Percentiles rank a stretch among this genome's conserved stretches.
Evolutionary conservation across 2,888 invertebrate species (phyloP).

Genomic region (Cephus nigrinus): DNA sequence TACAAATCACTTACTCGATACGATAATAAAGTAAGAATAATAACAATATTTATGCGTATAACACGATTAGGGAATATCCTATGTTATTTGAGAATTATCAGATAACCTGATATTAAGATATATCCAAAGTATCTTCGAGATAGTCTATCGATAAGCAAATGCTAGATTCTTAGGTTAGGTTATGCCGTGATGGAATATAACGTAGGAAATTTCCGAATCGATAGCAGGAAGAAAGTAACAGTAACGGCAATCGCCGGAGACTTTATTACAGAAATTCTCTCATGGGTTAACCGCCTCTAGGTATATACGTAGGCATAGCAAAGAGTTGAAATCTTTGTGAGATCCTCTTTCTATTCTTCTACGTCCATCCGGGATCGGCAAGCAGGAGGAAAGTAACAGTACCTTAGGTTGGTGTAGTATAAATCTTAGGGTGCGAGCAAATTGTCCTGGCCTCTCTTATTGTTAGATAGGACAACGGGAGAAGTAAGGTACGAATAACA

Average conservation of each 20-base stretch:
- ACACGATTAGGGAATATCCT: not conserved
- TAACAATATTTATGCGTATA: not conserved
- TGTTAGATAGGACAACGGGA: conserved; percentile 47
- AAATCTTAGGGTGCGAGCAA: conserved; percentile 59
- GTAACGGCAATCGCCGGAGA: conserved; percentile 29
- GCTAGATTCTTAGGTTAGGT: not conserved
- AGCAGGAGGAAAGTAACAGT: conserved; percentile 16
- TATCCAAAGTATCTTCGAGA: not conserved
- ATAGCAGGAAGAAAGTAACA: conserved; percentile 53
- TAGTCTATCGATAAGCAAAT: not conserved
- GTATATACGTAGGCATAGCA: not conserved
- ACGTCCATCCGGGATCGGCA: conserved; percentile 10
- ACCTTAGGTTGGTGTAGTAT: conserved; percentile 35
- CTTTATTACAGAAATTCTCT: not conserved
- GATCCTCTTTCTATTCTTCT: not conserved
- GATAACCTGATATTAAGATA: not conserved
- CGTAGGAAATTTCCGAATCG: conserved; percentile 12
- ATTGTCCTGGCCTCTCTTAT: conserved; percentile 45
- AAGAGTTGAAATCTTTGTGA: not conserved
- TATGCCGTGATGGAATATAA: not conserved
- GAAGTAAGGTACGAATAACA: conserved; percentile 44
- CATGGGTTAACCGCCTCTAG: not conserved
- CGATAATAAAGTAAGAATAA: not conserved
- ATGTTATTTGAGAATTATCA: not conserved
- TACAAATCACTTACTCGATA: no score